phyloP scores from a whole-genome alignment of 2,888 invertebrate species.

The Drosophila peninsularis region DNA sequence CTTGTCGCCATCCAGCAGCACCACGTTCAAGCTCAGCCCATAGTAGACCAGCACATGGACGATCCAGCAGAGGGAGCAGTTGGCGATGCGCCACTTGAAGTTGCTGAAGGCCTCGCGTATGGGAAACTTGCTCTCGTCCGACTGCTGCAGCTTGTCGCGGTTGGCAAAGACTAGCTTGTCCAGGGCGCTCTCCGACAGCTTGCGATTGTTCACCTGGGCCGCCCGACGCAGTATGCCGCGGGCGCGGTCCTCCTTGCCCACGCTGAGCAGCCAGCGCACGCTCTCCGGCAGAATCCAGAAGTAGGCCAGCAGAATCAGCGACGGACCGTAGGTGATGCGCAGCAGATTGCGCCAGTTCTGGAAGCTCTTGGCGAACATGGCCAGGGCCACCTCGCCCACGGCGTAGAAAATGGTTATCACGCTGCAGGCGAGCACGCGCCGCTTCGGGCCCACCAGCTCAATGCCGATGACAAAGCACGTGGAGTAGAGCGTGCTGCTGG shows the following conservation, averaged over 20 bases:
- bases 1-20: conserved; percentile 89
- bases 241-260: conserved; percentile 86
- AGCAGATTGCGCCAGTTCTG: conserved; percentile 89
- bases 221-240: conserved; percentile 87
- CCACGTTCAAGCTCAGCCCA: conserved; percentile 91
- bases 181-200: conserved; percentile 86
- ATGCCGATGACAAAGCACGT: conserved; percentile 90
- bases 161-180: conserved; percentile 78
- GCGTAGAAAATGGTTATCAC: conserved; percentile 90
- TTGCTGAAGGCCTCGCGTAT: conserved; percentile 80
- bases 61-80: conserved; percentile 92
- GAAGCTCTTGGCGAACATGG: conserved; percentile 88
- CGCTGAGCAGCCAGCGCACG: conserved; percentile 90
- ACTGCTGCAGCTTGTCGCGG: conserved; percentile 71
- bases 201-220: conserved; percentile 87
- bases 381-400: conserved; percentile 88
- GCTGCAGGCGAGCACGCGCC: conserved; percentile 89
- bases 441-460: conserved; percentile 91
- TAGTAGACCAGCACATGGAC: conserved; percentile 92
- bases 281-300: conserved; percentile 90
- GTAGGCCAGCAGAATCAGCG: conserved; percentile 88
- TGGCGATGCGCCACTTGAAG: conserved; percentile 84
- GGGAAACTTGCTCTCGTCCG: conserved; percentile 78
- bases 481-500: conserved; percentile 89
- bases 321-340: conserved; percentile 88